phyloP scores from a whole-genome alignment of 2,797 vertebrate genomes.

The Agapornis canus region DNA sequence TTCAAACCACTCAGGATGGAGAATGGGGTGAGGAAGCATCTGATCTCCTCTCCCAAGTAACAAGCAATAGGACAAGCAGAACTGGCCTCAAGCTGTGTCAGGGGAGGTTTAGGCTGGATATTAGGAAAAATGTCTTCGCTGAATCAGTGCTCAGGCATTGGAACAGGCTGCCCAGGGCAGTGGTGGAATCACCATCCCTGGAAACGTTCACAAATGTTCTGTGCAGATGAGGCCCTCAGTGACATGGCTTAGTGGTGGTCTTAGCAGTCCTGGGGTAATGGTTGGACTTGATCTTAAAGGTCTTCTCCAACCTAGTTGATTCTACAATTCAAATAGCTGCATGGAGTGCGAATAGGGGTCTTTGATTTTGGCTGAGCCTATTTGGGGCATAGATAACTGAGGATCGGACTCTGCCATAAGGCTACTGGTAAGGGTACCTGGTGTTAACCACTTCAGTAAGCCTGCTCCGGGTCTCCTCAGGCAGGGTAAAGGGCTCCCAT shows the following conservation, averaged over 20 bases:
- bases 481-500: neutral
- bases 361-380: neutral
- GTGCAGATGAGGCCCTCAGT: neutral
- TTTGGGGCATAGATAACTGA: neutral
- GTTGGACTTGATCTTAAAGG: neutral
- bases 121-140: neutral
- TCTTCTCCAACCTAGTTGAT: neutral
- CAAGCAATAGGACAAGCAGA: neutral
- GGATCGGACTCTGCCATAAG: accelerated
- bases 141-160: neutral
- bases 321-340: neutral
- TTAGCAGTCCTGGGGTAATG: neutral
- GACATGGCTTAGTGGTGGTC: neutral
- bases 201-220: neutral
- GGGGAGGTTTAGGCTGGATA: neutral
- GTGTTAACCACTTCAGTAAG: neutral
- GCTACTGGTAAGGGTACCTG: neutral
- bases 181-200: neutral
- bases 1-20: neutral
- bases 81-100: neutral
- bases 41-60: neutral
- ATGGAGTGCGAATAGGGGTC: neutral
- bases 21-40: neutral
- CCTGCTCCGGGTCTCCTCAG: neutral
- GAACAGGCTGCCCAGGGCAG: neutral